Conservation (phyloP, 1,140 invertebrate species). For the Colletes latitarsis region DNA sequence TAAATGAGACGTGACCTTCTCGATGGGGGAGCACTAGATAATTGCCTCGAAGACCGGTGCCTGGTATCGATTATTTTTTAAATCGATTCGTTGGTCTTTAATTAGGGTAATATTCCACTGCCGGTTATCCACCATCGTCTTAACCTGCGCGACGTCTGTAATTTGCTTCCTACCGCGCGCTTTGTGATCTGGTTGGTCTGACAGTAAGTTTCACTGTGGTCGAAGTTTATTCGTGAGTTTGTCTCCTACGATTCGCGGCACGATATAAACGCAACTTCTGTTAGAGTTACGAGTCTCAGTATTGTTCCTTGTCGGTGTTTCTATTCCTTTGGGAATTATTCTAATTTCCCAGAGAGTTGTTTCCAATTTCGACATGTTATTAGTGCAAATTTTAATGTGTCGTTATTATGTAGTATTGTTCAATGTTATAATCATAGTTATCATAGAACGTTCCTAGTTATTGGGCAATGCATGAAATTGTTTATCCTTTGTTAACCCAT, state of each 20-base stretch:
- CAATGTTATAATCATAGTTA: too few relatives aligned
- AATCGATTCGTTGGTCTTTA: conserved; percentile 34
- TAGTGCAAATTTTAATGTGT: too few relatives aligned
- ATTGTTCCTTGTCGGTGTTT: too few relatives aligned
- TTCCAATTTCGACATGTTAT: too few relatives aligned
- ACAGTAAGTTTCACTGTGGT: background rate
- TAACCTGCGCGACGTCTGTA: conserved; percentile 13
- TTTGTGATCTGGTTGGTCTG: conserved; percentile 10
- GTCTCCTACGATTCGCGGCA: background rate
- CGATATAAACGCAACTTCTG: background rate
- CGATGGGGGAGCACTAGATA: conserved; percentile 45
- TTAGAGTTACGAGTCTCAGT: background rate
- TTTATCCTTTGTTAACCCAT: too few relatives aligned
- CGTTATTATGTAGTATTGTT: too few relatives aligned
- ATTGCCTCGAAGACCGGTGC: conserved; percentile 33
- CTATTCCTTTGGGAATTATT: too few relatives aligned
- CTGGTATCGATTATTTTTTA: conserved; percentile 44
- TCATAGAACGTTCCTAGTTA: too few relatives aligned
- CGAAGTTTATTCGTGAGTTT: background rate
- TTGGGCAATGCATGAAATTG: too few relatives aligned
- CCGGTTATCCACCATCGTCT: conserved; percentile 30
- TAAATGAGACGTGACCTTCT: conserved; percentile 50
- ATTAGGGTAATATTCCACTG: conserved; percentile 7
- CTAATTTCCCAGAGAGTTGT: too few relatives aligned
- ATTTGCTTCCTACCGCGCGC: conserved; percentile 5